Evolutionary conservation across 2,113 vertebrate genomes (phyloP), one percentile per base, ranked within the genome.

Genomic region (Cariama cristata): DNA sequence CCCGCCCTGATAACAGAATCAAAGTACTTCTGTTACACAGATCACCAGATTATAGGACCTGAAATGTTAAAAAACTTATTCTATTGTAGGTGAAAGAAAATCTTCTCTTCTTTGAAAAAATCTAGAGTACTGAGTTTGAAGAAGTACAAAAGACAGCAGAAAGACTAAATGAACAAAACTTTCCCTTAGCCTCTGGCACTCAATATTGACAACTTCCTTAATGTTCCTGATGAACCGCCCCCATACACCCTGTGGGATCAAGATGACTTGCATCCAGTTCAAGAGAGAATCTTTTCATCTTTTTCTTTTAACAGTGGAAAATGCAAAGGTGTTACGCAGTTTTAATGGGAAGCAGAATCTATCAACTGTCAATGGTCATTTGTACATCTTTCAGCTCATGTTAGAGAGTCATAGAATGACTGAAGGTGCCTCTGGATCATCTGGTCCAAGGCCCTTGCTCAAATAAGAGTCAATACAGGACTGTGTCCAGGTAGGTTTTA

Each of bases 181-280:
- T 68, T 27, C 8, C 53, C 20, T 79, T 19, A 83, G 38, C 9
- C 47, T 58, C 33, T 33, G 30, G 35, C 16, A 33, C 8, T 63
- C 9, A 49, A 12, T 76, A 50, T 21, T 76, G 35, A 13, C 45
- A 60, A 38, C 20, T 50, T 21, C 32, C 4, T n/a, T 73, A 20
- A 38, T 55, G 6, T 7, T 91, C 9, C 27, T 47, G 14, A 47
- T 52, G 17, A 17, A 50, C 12, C 7, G 24, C 21, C 11, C 11
- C 3, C 8, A 2, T 1, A 5, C 8, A 4, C 4, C 2, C 8
- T 20, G 16, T 11, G 20, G 7, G 11, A 69, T 32, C 18, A 59
- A 73, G 27, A 53, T 2, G 1, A 28, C 6, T 45, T 74, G 21
- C 10, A 73, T 53, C 8, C 14, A 3, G 1, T 63, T 82, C 16